These are phyloP conservation scores for Oreonectes daqikongensis DNA, from an alignment of 2,797 vertebrate species.

Conservation along the genomic window DNA sequence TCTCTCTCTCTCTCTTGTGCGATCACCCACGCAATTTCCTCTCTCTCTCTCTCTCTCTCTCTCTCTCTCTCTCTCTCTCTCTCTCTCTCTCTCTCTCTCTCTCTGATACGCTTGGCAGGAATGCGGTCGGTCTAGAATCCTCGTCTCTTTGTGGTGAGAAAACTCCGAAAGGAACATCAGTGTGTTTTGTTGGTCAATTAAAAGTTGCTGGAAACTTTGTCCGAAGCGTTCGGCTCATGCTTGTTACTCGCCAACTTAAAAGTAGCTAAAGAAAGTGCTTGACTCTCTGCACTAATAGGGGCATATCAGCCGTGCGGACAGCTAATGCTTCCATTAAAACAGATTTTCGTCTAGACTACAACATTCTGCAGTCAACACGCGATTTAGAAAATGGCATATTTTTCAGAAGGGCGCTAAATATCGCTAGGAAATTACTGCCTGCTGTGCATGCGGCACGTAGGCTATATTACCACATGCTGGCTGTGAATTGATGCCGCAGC, in stretches of 20 bases:
- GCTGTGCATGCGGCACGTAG: not conserved
- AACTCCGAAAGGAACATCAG: slow-evolving; percentile 1
- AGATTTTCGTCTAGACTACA: slow-evolving; percentile 9
- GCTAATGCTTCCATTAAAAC: slow-evolving; percentile 43
- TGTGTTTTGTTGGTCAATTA: slow-evolving; percentile 53
- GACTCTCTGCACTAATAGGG: slow-evolving; percentile 35
- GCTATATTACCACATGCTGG: not conserved
- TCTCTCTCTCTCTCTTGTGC: not conserved
- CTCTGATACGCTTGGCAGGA: not conserved
- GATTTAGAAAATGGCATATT: slow-evolving; percentile 19
- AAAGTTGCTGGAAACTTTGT: slow-evolving; percentile 53
- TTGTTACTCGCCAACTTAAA: slow-evolving; percentile 25
- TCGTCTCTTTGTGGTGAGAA: slow-evolving; percentile 13
- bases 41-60: not conserved
- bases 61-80: no score
- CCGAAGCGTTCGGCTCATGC: slow-evolving; percentile 19
- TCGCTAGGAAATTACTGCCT: slow-evolving; percentile 1
- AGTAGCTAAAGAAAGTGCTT: slow-evolving; percentile 7
- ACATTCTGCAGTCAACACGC: slow-evolving; percentile 15
- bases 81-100: not conserved
- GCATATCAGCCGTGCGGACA: slow-evolving; percentile 31
- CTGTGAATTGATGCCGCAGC: not conserved
- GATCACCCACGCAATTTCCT: not conserved
- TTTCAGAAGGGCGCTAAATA: not conserved
- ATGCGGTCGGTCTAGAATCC: not conserved